phyloP scores from a whole-genome alignment of 2,113 vertebrate genomes.

The Typhlomys cinereus region DNA sequence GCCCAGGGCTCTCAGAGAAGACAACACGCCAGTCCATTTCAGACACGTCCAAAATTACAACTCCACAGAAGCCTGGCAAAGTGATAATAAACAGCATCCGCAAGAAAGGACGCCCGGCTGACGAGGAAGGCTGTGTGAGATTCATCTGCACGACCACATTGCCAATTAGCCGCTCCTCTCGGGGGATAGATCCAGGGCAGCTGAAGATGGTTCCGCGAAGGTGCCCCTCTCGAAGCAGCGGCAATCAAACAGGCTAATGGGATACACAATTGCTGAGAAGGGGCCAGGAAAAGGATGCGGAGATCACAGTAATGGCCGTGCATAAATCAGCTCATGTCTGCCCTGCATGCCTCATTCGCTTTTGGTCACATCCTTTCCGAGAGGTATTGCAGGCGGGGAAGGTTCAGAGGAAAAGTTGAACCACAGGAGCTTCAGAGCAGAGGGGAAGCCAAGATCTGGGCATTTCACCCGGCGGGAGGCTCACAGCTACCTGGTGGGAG shows the following conservation, averaged over 20 bases:
- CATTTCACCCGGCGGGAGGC: neutral
- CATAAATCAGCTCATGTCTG: slow-evolving; percentile 48
- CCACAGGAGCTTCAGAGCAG: neutral
- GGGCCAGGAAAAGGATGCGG: slow-evolving; percentile 39
- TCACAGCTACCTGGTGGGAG: neutral
- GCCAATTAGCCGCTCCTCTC: slow-evolving; percentile 71
- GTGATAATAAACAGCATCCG: slow-evolving; percentile 49
- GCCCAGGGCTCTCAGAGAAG: neutral
- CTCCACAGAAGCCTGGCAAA: slow-evolving; percentile 32
- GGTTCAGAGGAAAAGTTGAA: neutral
- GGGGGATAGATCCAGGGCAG: slow-evolving; percentile 60
- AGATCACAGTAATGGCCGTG: neutral
- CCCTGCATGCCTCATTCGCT: slow-evolving; percentile 64
- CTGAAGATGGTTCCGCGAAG: slow-evolving; percentile 64
- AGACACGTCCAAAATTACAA: neutral
- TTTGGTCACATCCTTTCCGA: slow-evolving; percentile 19
- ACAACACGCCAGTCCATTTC: neutral
- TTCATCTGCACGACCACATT: slow-evolving; percentile 60
- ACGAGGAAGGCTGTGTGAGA: neutral
- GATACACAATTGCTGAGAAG: slow-evolving; percentile 58
- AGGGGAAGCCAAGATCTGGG: neutral
- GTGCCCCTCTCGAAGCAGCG: slow-evolving; percentile 63
- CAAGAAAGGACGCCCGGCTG: neutral
- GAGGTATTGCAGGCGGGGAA: neutral
- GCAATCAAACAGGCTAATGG: slow-evolving; percentile 72